These are phyloP conservation scores for Eospalax fontanierii DNA, from an alignment of 2,797 vertebrate species.

Conservation along the genomic window DNA sequence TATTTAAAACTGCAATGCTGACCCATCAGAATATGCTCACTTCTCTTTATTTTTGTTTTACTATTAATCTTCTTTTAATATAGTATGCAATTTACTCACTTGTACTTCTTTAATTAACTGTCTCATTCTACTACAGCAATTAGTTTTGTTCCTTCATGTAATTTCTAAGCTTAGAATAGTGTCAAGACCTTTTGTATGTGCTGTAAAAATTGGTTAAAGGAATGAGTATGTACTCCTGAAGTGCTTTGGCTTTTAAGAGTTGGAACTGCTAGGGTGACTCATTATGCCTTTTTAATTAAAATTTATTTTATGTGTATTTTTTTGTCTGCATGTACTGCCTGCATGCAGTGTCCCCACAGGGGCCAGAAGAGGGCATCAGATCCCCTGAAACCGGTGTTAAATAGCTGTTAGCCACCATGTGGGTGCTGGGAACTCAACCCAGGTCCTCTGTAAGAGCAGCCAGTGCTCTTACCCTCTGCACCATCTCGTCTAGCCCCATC, in stretches of 20 bases:
- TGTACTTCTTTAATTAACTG: background rate
- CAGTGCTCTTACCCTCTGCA: too few relatives aligned
- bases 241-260: constrained; percentile 45
- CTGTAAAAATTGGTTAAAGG: constrained; percentile 29
- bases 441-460: too few relatives aligned
- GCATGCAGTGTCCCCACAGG: too few relatives aligned
- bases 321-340: too few relatives aligned
- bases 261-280: background rate
- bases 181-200: background rate
- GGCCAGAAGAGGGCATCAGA: too few relatives aligned
- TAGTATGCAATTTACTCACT: background rate
- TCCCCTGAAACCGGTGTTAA: too few relatives aligned
- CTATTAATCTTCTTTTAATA: constrained; percentile 33
- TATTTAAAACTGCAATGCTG: background rate
- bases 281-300: too few relatives aligned
- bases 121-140: constrained; percentile 3
- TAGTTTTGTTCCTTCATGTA: constrained; percentile 51
- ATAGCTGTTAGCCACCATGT: too few relatives aligned
- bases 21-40: background rate
- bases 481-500: too few relatives aligned
- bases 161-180: background rate
- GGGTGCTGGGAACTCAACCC: too few relatives aligned
- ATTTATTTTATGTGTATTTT: too few relatives aligned
- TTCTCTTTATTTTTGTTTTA: constrained; percentile 31
- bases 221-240: constrained; percentile 3